Base-by-base conservation (phyloP, 1,140 invertebrate genomes). In the Philotrypesis tridentata region DNA sequence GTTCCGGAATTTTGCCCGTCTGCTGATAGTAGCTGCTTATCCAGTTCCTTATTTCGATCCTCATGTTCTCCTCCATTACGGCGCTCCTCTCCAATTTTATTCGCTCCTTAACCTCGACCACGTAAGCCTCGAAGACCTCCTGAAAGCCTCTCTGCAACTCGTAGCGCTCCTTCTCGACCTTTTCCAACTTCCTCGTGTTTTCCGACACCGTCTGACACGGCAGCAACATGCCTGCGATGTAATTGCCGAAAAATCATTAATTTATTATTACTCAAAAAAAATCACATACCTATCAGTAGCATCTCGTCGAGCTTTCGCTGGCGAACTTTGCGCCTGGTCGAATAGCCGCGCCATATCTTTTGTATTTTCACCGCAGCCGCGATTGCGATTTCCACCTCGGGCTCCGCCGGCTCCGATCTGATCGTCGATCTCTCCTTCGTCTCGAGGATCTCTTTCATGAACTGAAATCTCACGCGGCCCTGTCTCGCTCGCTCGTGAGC, bases 401-500 rank as follows among this genome's bases (percentile, higher is more conserved):
- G 92, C 83, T 93, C 92, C 79, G 83, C 84, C 55, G 89, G 88
- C 80, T 94, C 93, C 14, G 92, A 87, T 85, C 95, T 94, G 11
- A 93, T 93, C 86, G 83, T 86, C 40, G 89, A 89, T 88, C 94
- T 95, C 84, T 96, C 95, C 89, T 96, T 97, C 80, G 95, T 92
- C 27, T 94, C 92, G 31, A 95, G 92, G 76, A 98, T 96, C 91
- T 98, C 97, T 89, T 96, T 96, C 96, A 98, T 98, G 85, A 98
- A 97, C 87, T 97, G 96, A 12, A 96, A 95, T 84, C 97, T 92
- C 6, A 96, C 85, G 65, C 97, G 92, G 29, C 96, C 97, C 89
- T 98, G 97, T 63, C 97, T 93, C 0, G 97, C 97, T 85, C 98
- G 91, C 90, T 99, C 98, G 87, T 98, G 97, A 33, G 94, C 95